A percentile compares a stretch with the other conserved stretches of the same genome.
Conservation (phyloP, 2,113 vertebrate species). For the Apodemus speciosus region DNA sequence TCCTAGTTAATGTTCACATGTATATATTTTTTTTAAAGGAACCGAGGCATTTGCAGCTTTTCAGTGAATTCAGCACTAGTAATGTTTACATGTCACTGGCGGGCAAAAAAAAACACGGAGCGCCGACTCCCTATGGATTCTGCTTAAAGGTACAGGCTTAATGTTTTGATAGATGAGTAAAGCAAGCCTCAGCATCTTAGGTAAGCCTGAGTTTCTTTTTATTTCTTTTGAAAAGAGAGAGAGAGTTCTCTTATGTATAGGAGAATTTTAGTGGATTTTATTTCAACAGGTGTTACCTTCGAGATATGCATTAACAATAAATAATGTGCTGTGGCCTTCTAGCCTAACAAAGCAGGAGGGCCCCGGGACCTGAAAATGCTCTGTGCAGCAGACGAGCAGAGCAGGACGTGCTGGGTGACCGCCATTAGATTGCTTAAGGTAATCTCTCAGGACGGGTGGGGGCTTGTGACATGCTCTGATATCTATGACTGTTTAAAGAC, state of each 20-base stretch:
- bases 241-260: slow-evolving; percentile 86
- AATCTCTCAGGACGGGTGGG: slow-evolving; percentile 68
- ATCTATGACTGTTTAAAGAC: not conserved
- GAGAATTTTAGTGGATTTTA: slow-evolving; percentile 91
- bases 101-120: slow-evolving; percentile 93
- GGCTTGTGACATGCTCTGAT: slow-evolving; percentile 28
- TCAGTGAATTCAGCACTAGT: slow-evolving; percentile 95
- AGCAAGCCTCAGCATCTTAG: slow-evolving; percentile 84
- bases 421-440: slow-evolving; percentile 98
- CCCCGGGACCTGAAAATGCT: slow-evolving; percentile 95
- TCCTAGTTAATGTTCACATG: slow-evolving; percentile 55
- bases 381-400: slow-evolving; percentile 96
- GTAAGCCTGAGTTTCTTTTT: slow-evolving; percentile 82
- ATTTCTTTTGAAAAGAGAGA: slow-evolving; percentile 79
- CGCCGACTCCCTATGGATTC: slow-evolving; percentile 95
- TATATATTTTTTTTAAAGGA: slow-evolving; percentile 87
- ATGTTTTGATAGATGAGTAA: slow-evolving; percentile 84
- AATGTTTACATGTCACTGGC: slow-evolving; percentile 93
- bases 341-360: slow-evolving; percentile 94
- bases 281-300: slow-evolving; percentile 92
- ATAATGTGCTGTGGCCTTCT: slow-evolving; percentile 90
- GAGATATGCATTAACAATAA: slow-evolving; percentile 91
- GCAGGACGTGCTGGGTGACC: slow-evolving; percentile 96
- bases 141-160: slow-evolving; percentile 95
- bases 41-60: slow-evolving; percentile 97